phyloP scores from a whole-genome alignment of 1,140 invertebrate species.

The roundworm (Caenorhabditis elegans) region DNA sequence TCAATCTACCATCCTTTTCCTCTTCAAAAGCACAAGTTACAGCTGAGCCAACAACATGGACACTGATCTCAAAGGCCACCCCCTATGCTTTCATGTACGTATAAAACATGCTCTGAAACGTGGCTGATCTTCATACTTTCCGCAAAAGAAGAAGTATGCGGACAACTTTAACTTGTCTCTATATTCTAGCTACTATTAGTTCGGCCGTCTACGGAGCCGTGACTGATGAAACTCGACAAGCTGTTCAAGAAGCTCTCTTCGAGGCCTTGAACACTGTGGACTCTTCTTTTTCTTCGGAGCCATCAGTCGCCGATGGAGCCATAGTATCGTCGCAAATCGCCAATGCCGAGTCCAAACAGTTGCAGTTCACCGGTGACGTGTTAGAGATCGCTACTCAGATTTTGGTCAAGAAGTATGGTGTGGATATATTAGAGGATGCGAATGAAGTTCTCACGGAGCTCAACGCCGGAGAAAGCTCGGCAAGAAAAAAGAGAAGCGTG shows the following conservation, averaged over 20 bases:
- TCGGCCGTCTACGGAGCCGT: background rate
- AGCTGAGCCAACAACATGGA: slow-evolving; percentile 17
- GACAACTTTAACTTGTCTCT: background rate
- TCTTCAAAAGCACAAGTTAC: background rate
- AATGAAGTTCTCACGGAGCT: slow-evolving; percentile 8
- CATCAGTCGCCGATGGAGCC: background rate
- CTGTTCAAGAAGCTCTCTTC: background rate
- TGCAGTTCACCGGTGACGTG: background rate
- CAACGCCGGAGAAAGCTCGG: background rate
- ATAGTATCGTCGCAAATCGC: background rate
- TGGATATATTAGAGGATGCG: background rate
- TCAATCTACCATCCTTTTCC: too few species aligned
- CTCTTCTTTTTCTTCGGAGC: background rate
- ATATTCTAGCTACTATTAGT: background rate
- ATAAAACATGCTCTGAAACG: background rate
- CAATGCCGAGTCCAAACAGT: background rate
- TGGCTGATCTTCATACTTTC: background rate
- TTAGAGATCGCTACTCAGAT: slow-evolving; percentile 4
- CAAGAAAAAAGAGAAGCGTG: slow-evolving; percentile 21
- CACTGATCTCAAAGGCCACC: background rate
- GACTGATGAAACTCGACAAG: background rate
- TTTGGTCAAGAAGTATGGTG: slow-evolving; percentile 32
- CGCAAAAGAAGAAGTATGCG: background rate
- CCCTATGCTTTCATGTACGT: background rate
- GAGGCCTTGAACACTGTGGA: background rate